Conservation (phyloP, 1,140 invertebrate species). For the Fopius arisanus region DNA sequence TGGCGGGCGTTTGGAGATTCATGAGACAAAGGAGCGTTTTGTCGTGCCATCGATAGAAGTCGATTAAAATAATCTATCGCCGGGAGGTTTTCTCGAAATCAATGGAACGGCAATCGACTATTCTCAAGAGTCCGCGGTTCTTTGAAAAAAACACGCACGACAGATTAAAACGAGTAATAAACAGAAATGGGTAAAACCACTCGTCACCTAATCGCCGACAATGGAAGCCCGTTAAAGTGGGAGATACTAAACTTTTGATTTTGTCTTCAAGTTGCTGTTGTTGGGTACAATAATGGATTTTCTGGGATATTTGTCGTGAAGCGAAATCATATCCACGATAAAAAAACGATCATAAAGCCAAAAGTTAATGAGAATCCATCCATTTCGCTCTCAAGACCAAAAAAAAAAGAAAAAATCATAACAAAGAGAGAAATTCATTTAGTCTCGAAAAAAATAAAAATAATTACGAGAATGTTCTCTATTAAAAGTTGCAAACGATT, state of each 20-base stretch:
- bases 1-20: conserved; percentile 2
- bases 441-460: not conserved
- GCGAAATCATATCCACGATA: not conserved
- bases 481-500: conserved; percentile 1
- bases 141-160: conserved; percentile 29
- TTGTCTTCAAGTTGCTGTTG: too few relatives aligned
- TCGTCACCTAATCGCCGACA: conserved; percentile 52
- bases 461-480: not conserved
- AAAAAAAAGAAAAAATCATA: not conserved
- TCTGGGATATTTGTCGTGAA: too few relatives aligned
- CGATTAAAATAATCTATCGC: conserved; percentile 55
- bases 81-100: conserved; percentile 19
- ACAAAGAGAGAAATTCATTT: not conserved
- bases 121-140: conserved; percentile 27
- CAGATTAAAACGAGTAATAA: not conserved
- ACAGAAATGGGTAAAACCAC: conserved; percentile 32
- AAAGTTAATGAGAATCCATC: not conserved
- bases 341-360: not conserved
- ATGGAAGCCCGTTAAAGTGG: conserved; percentile 45
- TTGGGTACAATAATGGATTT: too few relatives aligned
- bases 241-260: not conserved
- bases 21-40: conserved; percentile 51
- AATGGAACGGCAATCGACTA: not conserved
- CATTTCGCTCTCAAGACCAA: not conserved
- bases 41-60: conserved; percentile 44